phyloP scores from a whole-genome alignment of 2,888 invertebrate species.

The Trissolcus japonicus region DNA sequence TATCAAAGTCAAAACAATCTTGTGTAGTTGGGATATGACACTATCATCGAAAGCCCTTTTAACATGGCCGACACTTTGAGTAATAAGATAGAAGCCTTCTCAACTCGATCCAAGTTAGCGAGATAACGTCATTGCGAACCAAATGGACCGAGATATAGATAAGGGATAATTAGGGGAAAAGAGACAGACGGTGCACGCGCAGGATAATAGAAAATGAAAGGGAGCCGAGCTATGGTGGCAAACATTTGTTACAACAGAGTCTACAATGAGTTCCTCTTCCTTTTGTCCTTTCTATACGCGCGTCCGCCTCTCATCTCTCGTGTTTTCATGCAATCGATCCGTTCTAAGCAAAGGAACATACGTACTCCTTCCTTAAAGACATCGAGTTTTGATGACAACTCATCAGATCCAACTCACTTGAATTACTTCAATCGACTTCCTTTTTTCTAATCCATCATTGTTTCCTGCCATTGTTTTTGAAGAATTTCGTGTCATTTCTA shows the following conservation, averaged over 20 bases:
- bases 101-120: slow-evolving; percentile 62
- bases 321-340: slow-evolving; percentile 42
- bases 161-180: slow-evolving; percentile 74
- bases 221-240: slow-evolving; percentile 64
- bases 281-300: slow-evolving; percentile 51
- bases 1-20: neutral
- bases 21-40: slow-evolving; percentile 57
- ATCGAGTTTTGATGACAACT: slow-evolving; percentile 45
- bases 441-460: slow-evolving; percentile 48
- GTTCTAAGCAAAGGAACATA: slow-evolving; percentile 19
- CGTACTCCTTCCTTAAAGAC: slow-evolving; percentile 6
- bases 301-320: slow-evolving; percentile 49
- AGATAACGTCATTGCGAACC: slow-evolving; percentile 75
- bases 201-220: slow-evolving; percentile 58
- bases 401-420: slow-evolving; percentile 25
- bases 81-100: slow-evolving; percentile 72
- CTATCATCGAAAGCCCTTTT: slow-evolving; percentile 69
- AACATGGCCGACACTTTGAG: slow-evolving; percentile 72
- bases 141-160: slow-evolving; percentile 76
- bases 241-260: slow-evolving; percentile 73
- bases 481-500: too few relatives aligned
- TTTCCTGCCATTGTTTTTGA: slow-evolving; percentile 21
- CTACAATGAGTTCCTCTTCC: slow-evolving; percentile 63
- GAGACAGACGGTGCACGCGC: slow-evolving; percentile 66
- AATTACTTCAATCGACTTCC: slow-evolving; percentile 47